Evolutionary conservation across 2,888 invertebrate genomes (phyloP).

Genomic region (Allygus modestus): DNA sequence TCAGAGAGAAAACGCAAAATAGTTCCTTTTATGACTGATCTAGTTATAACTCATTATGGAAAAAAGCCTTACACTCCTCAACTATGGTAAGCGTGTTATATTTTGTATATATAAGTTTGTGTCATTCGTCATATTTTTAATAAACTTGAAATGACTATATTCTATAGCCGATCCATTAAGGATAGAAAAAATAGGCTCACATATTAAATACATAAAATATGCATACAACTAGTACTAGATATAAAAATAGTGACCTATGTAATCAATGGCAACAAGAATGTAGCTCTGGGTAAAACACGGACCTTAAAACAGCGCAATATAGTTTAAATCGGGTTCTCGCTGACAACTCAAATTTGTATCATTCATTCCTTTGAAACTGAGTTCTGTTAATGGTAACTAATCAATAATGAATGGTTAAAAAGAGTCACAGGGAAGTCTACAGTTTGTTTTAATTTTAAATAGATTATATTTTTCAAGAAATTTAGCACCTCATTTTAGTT

Average conservation of each 20-base stretch:
- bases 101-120: background rate
- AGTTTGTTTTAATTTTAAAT: background rate
- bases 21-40: background rate
- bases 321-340: background rate
- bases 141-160: slow-evolving; percentile 2
- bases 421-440: background rate
- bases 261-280: slow-evolving; percentile 5
- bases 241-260: slow-evolving; percentile 53
- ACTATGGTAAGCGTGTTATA: background rate
- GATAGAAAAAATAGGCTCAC: slow-evolving; percentile 49
- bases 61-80: background rate
- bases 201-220: slow-evolving; percentile 50
- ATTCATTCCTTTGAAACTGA: slow-evolving; percentile 3
- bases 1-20: background rate
- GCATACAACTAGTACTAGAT: slow-evolving; percentile 43
- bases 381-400: slow-evolving; percentile 27
- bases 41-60: background rate
- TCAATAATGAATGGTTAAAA: background rate
- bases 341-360: background rate
- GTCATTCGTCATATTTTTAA: slow-evolving; percentile 2
- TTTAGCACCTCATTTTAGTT: too few species aligned
- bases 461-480: too few species aligned
- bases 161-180: background rate
- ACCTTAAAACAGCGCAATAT: background rate
- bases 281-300: slow-evolving; percentile 19